Evolutionary conservation across 2,797 vertebrate species (phyloP), one percentile per base, ranked within the genome.

Genomic region (Cuniculus paca): DNA sequence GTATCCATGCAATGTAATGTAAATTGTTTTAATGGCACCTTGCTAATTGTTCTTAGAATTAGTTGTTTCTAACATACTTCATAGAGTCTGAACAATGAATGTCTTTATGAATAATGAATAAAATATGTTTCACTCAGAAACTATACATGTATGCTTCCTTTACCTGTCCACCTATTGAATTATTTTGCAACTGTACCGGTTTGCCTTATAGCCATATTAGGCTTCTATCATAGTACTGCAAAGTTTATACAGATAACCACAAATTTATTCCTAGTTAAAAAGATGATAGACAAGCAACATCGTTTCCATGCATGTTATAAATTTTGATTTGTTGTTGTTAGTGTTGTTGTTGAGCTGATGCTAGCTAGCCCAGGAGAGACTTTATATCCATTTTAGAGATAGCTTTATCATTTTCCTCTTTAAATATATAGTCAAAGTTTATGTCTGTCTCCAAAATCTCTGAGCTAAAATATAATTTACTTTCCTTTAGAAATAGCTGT

Each of bases 111-210:
- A 70, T 70, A 79, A 80, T 20, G 6, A 91, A 81, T 39, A 95
- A 80, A 93, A 42, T 39, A 48, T 61, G 11, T 58, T 88, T 93
- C 39, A 63, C 13, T 70, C 28, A 28, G 34, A 95, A 91, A 85
- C 36, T 4, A 34, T 31, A 13, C 42, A 70, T 68, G 16, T 6
- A 70, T 88, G 70, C 70, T 22, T 14, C 83, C 48, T 90, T 36
- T 80, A 45, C 65, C 9, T 77, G 8, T 88, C 88, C 60, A n/a
- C 10, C 34, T 75, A 56, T 81, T 34, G 42, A 89, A 94, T 52
- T 82, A 75, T 36, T 60, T n/a, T 80, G 5, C 45, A 60, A 34
- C 28, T 89, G 5, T 81, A 42, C 34, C 39, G 52, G 7, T 17
- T 48, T 96, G 28, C 16, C 13, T 77, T 77, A 54, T 4, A n/a